Evolutionary conservation across 2,888 invertebrate species (phyloP), one percentile per base, ranked within the genome.

Genomic region (Panzeria rudis): DNA sequence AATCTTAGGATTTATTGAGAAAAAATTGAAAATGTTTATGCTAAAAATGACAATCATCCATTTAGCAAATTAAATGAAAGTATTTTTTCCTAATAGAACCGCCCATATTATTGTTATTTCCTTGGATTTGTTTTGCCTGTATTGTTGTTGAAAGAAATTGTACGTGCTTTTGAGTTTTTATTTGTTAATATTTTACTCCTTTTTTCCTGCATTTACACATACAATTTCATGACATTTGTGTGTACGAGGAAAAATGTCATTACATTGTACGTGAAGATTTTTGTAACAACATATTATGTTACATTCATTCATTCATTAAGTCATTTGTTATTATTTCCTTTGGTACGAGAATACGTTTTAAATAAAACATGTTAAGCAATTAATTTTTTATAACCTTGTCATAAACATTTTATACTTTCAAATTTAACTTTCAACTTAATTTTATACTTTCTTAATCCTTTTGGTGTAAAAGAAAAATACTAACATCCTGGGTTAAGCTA

Each of bases 231-330:
- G 25, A 1, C 29, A 44, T 17, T 72, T 56, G 17, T 59, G 20
- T 72, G 56, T 44, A 35, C 50, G 20, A 20, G 17, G n/a, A 17
- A 54, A 73, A 73, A 73, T 7, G n/a, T 50, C 35, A 38, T 75
- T 75, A 62, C 62, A 50, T 64, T 25, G 35, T 50, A 77, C 77
- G 77, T 77, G 77, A 59, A 59, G 35, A 25, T 50, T 69, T 77
- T 77, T 13, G 17, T 11, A 15, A 69, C 69, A 59, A 69, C 9
- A 23, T 47, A 50, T 50, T 47, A 25, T 23, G 23, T 66, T 23
- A 56, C 54, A 44, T 29, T 29, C 29, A 52, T 47, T 52, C 35
- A 17, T 47, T n/a, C n/a, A n/a, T n/a, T n/a, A n/a, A n/a, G n/a
- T n/a, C n/a, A n/a, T n/a, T n/a, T n/a, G n/a, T n/a, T n/a, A n/a